phyloP scores from a whole-genome alignment of 2,113 vertebrate species.

The Hydrochoerus hydrochaeris region DNA sequence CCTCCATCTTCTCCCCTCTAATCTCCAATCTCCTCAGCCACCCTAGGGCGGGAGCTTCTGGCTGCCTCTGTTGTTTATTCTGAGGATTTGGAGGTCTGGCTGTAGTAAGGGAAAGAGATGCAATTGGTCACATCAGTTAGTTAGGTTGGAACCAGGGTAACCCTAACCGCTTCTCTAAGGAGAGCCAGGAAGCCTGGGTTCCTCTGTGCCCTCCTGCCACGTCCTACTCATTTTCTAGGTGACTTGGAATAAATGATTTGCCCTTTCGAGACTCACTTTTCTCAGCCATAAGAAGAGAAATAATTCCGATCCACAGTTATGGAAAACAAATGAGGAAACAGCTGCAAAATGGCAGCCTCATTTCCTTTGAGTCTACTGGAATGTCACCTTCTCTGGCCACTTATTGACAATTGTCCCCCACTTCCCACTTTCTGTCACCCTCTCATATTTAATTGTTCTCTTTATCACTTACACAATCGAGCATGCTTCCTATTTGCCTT shows the following conservation, averaged over 20 bases:
- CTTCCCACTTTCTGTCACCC: background rate
- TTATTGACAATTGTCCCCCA: background rate
- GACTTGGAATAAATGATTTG: background rate
- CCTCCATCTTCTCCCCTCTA: no score
- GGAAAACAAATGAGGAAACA: background rate
- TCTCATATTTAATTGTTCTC: background rate
- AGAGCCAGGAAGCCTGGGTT: background rate
- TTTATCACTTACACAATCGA: accelerated
- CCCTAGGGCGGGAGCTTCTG: no score
- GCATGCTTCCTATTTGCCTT: background rate
- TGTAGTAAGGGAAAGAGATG: background rate
- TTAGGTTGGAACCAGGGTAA: background rate
- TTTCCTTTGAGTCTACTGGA: background rate
- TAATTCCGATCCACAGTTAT: background rate
- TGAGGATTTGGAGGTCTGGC: background rate
- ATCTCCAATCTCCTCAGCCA: no score
- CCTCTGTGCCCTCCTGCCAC: accelerated
- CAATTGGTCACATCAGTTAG: background rate
- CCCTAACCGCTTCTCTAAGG: background rate
- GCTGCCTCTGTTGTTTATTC: accelerated
- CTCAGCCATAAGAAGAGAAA: background rate
- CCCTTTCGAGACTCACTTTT: background rate
- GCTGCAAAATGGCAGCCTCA: background rate
- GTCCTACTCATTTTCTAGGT: background rate
- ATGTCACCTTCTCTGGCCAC: background rate